Base-by-base conservation (phyloP, 2,888 invertebrate species). In the Lapara coniferarum region DNA sequence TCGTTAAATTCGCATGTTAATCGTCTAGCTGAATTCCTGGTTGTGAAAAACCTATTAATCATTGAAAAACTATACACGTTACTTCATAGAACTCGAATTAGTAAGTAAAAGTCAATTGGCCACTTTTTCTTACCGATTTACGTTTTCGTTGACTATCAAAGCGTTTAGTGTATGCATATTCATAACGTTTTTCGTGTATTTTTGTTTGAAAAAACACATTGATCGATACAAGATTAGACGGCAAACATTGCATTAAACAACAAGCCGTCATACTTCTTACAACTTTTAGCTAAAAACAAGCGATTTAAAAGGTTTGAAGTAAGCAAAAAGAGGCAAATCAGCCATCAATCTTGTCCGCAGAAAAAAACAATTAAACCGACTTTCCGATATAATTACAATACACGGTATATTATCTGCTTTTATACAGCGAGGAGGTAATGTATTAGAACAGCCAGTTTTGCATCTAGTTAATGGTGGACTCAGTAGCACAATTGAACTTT, bases 381-480 rank as follows among this genome's bases (percentile, higher is more conserved):
- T 63, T 63, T 63, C 63, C 63, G 46, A 63, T 63, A 63, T 63
- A 63, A 63, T 63, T 63, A 63, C 63, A 55, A 55, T 19, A 1
- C 55, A 63, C 63, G 10, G 44, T 46, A n/a, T 59, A 59, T 59
- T 59, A 59, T 59, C 59, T 44, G 63, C 46, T 49, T 46, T 19
- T 49, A 49, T 63, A 63, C 13, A 12, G 49, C 49, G 49, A 46
- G 49, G 46, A 49, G 49, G 63, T 63, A 63, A 63, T 63, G 63
- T 49, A 46, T 63, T 49, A 63, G 63, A 63, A 63, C 49, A 63
- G 16, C 49, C 63, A 63, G 63, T 46, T 49, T 46, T 49, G 46
- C 16, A 46, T 63, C 19, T 49, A 63, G 63, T 63, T 63, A 19
- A 16, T 19, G 13, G n/a, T 49, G 46, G 46, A 49, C 12, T 13